These are phyloP conservation scores for Sebastes hopkinsi DNA, from an alignment of 2,797 vertebrate genomes.

Conservation along the genomic window DNA sequence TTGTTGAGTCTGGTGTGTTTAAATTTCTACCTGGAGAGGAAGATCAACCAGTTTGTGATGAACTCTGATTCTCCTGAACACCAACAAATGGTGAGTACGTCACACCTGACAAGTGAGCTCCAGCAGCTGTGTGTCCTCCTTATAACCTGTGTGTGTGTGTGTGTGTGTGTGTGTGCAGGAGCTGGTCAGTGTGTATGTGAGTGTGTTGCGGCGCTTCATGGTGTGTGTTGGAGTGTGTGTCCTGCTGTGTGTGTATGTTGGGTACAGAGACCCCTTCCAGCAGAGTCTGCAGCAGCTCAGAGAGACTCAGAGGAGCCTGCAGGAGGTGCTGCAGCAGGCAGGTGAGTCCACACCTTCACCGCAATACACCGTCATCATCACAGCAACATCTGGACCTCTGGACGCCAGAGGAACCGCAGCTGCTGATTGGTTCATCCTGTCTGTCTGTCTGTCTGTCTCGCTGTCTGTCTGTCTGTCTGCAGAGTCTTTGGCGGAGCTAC, in stretches of 20 bases:
- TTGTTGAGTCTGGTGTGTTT: slow-evolving; percentile 78
- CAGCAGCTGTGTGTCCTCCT: neutral
- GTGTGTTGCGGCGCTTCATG: slow-evolving; percentile 36
- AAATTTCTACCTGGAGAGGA: slow-evolving; percentile 83
- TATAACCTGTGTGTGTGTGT: neutral
- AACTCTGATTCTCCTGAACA: slow-evolving; percentile 71
- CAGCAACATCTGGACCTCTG: no score
- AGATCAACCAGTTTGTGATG: slow-evolving; percentile 76
- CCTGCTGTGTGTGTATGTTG: slow-evolving; percentile 50
- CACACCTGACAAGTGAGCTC: neutral
- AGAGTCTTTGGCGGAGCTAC: slow-evolving; percentile 45
- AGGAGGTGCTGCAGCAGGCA: slow-evolving; percentile 75
- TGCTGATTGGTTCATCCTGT: neutral
- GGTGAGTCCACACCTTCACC: slow-evolving; percentile 55
- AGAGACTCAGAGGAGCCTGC: slow-evolving; percentile 77
- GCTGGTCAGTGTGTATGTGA: slow-evolving; percentile 44
- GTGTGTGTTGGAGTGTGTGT: slow-evolving; percentile 42
- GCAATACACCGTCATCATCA: no score
- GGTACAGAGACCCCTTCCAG: slow-evolving; percentile 74
- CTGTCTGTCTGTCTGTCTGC: neutral
- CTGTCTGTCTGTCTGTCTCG: neutral
- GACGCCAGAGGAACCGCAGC: neutral
- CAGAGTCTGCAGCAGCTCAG: slow-evolving; percentile 82
- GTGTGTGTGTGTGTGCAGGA: slow-evolving; percentile 49
- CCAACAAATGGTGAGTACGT: slow-evolving; percentile 76